Percentiles rank a stretch among this genome's conserved stretches.
Evolutionary conservation across 1,140 invertebrate genomes (phyloP).

Genomic region (Triops longicaudatus): DNA sequence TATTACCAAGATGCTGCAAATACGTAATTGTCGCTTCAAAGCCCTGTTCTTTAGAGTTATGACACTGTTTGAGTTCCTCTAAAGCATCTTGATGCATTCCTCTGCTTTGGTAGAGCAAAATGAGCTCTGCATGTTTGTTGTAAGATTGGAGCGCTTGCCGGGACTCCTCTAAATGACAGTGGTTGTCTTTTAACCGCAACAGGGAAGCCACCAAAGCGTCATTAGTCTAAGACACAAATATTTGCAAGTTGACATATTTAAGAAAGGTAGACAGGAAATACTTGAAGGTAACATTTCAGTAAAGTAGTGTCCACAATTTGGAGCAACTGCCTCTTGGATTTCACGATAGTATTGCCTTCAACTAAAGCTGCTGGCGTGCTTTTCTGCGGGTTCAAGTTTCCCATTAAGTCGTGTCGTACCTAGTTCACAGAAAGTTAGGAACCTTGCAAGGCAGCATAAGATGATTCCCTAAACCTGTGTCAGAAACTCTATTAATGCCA

Average conservation of each 20-base stretch:
- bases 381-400: constrained; percentile 31
- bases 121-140: constrained; percentile 84
- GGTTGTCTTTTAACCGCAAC: constrained; percentile 73
- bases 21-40: constrained; percentile 79
- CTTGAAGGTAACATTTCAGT: constrained; percentile 90
- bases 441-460: not conserved
- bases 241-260: not conserved
- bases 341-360: constrained; percentile 42
- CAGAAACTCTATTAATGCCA: constrained; percentile 82
- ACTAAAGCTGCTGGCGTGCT: constrained; percentile 28
- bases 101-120: constrained; percentile 92
- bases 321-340: constrained; percentile 51
- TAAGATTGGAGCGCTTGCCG: constrained; percentile 78
- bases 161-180: constrained; percentile 88
- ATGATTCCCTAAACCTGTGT: constrained; percentile 50
- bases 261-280: constrained; percentile 37
- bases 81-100: constrained; percentile 84
- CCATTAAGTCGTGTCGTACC: constrained; percentile 33
- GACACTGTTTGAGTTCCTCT: constrained; percentile 65
- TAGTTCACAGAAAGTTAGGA: constrained; percentile 28
- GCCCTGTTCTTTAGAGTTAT: not conserved
- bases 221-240: constrained; percentile 62
- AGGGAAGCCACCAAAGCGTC: constrained; percentile 85
- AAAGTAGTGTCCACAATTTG: constrained; percentile 95
- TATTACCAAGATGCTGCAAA: constrained; percentile 74